Base-by-base conservation (phyloP, 2,113 vertebrate species). In the Dipodomys spectabilis region DNA sequence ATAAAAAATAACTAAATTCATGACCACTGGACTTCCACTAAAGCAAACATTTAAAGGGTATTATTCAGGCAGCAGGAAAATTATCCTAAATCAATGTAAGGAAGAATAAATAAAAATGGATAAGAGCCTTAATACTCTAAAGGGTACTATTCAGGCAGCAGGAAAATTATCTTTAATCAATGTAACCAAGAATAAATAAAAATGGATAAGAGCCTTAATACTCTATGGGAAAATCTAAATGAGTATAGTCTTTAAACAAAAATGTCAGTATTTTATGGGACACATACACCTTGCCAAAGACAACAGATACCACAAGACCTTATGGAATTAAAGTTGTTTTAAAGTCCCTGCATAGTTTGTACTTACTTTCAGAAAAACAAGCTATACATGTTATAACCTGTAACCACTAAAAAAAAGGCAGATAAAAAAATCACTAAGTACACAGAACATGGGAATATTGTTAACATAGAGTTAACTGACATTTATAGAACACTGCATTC, bases 311-410 rank as follows among this genome's bases (percentile, higher is more conserved):
- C 74, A 86, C 45, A 82, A 86, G n/a, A 88, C 82, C 74, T 72
- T 49, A 49, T 92, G 25, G 44, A 93, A 77, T 82, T 49, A 74
- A 82, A 67, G 18, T 53, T 73, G 27, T 94, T 91, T 88, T 79
- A 82, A 88, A 60, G 30, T 82, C 19, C 44, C 22, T 75, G 49
- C 5, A 65, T 32, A 22, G 0, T 8, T 65, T 64, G 27, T 73
- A 77, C 30, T 95, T 80, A 64, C 19, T 22, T 18, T 88, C 28
- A 75, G 68, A 82, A 95, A 93, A 93, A 73, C 86, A 73, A 57
- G 49, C 35, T 30, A 90, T 83, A 20, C 27, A 62, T 79, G 6
- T 77, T 84, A 45, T 20, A 87, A 53, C 62, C 64, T 60, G 20
- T 82, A 71, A 64, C 20, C 28, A 79, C 20, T 35, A 84, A 92